Evolutionary conservation across 2,113 vertebrate species (phyloP).

Genomic region (Datnioides undecimradiatus): DNA sequence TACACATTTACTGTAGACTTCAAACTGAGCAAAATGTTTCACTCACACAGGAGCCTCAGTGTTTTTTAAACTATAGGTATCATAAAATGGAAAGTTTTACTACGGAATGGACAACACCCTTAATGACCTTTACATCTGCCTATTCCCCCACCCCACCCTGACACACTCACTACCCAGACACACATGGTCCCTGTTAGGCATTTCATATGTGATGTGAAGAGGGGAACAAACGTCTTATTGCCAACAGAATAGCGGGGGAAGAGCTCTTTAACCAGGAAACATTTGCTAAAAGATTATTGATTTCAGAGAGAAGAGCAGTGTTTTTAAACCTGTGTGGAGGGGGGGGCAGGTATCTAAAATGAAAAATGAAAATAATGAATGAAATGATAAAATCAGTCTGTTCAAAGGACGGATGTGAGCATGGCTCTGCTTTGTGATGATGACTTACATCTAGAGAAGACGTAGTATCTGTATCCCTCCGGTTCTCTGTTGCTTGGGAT

Average conservation of each 20-base stretch:
- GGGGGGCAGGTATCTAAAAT: too few species aligned
- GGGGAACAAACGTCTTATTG: neutral
- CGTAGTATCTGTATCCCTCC: slow-evolving; percentile 90
- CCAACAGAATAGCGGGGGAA: neutral
- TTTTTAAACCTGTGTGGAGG: neutral
- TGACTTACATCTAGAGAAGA: slow-evolving; percentile 91
- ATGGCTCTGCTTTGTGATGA: too few species aligned
- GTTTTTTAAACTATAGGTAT: neutral
- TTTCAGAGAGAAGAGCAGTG: too few species aligned
- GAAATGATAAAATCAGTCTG: too few species aligned
- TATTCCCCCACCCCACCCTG: slow-evolving; percentile 6
- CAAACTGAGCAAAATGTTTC: neutral
- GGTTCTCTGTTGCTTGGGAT: slow-evolving; percentile 84
- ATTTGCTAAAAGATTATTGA: too few species aligned
- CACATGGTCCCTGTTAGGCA: slow-evolving; percentile 30
- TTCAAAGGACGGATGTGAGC: too few species aligned
- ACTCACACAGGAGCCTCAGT: neutral
- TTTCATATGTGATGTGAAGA: slow-evolving; percentile 23
- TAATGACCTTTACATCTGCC: slow-evolving; percentile 43
- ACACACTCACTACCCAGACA: slow-evolving; percentile 21
- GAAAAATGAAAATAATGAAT: too few species aligned
- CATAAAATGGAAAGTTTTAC: slow-evolving; percentile 1
- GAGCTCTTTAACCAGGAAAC: neutral
- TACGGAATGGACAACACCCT: slow-evolving; percentile 29
- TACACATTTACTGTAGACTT: neutral